These are phyloP conservation scores for Podotricha telesiphe DNA, from an alignment of 2,888 invertebrate species.

Conservation along the genomic window DNA sequence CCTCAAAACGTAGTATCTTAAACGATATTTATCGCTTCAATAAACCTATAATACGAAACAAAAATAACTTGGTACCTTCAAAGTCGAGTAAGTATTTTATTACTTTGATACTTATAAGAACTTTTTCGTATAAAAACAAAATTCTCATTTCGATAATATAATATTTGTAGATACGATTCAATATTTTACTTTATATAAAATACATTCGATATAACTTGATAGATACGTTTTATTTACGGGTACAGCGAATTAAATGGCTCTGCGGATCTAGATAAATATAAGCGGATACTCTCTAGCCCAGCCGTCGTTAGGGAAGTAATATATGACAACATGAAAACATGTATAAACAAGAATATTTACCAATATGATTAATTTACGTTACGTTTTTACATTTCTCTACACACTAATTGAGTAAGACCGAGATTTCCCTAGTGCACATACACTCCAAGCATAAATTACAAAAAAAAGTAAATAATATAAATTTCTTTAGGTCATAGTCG, in stretches of 20 bases:
- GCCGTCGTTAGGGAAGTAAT: constrained; percentile 5
- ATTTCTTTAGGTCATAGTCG: background rate
- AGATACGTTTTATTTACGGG: constrained; percentile 19
- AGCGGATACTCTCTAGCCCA: background rate
- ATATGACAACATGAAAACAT: constrained; percentile 1
- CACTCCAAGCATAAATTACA: background rate
- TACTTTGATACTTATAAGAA: background rate
- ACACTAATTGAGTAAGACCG: background rate
- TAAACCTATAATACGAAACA: background rate
- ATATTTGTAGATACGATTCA: constrained; percentile 1
- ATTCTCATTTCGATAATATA: constrained; percentile 7
- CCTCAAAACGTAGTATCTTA: too few species aligned
- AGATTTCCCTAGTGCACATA: constrained; percentile 1
- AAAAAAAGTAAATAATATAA: background rate
- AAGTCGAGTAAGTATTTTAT: background rate
- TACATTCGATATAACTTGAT: constrained; percentile 7
- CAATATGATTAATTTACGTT: constrained; percentile 3
- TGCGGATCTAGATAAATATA: constrained; percentile 16
- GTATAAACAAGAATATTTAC: background rate
- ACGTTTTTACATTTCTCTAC: constrained; percentile 8
- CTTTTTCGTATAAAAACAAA: background rate
- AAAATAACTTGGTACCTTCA: background rate
- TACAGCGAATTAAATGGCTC: constrained; percentile 11
- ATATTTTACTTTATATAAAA: constrained; percentile 6
- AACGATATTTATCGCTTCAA: background rate